Percentiles rank a stretch among this genome's conserved stretches.
Conservation (phyloP, 2,888 invertebrate species). For the Desoria tigrina region DNA sequence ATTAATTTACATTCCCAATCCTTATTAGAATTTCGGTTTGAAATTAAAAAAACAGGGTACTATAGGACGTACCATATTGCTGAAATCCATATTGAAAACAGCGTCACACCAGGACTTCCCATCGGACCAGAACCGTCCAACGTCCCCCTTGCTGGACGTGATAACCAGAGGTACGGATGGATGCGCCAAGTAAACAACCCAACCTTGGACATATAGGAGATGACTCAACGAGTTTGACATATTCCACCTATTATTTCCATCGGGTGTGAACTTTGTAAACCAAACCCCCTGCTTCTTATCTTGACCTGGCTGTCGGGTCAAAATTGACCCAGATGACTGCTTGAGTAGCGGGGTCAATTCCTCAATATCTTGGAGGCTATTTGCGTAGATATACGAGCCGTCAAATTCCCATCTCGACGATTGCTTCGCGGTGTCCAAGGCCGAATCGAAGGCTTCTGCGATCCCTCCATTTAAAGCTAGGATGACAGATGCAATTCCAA, state of each 20-base stretch:
- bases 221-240: conserved; percentile 28
- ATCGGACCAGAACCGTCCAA: conserved; percentile 42
- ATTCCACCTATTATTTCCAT: conserved; percentile 25
- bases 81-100: conserved; percentile 23
- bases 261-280: conserved; percentile 33
- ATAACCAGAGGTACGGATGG: conserved; percentile 30
- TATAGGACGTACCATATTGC: conserved; percentile 18
- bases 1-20: background rate
- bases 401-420: background rate
- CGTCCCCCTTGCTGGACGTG: conserved; percentile 16
- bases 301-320: too few species aligned
- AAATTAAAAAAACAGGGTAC: too few species aligned
- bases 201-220: conserved; percentile 33
- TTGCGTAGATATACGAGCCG: background rate
- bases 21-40: too few species aligned
- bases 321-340: background rate
- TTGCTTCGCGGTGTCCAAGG: background rate
- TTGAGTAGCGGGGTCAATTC: background rate
- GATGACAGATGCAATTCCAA: background rate
- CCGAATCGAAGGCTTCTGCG: background rate
- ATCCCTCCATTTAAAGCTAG: background rate
- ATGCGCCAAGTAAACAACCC: conserved; percentile 34
- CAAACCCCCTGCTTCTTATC: conserved; percentile 27
- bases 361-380: background rate
- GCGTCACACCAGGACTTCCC: conserved; percentile 45